Base-by-base conservation (phyloP, 2,888 invertebrate genomes). In the Quadriops clusia region DNA sequence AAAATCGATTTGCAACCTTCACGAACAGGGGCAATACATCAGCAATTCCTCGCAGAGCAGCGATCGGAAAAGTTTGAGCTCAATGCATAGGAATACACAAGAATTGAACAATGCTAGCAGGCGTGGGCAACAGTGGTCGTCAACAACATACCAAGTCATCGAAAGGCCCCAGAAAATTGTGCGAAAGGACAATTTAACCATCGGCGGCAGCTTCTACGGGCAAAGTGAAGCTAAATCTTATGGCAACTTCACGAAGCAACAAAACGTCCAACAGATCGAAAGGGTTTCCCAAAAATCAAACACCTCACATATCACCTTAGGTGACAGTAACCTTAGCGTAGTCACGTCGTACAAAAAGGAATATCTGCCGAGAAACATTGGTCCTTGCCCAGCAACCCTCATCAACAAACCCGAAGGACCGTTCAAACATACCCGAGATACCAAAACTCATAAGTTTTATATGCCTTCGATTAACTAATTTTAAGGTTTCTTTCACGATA, bases 401-500 rank as follows among this genome's bases (percentile, higher is more conserved):
- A 69, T 86, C 31, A 80, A 85, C 49, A 68, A 76, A 20, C 74
- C 79, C 33, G 70, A 72, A 39, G 76, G 82, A 33, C 81, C 81
- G 10, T 87, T 78, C 60, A 82, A 82, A 58, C 85, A 86, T 50
- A 84, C 84, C 14, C 70, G 85, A 39, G 83, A 87, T 56, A 82
- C 86, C 7, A 79, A 77, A 44, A 77, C 82, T 51, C 86, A 87
- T 59, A 84, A 82, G 56, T 86, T 84, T 57, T 87, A 84, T 55
- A 70, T 81, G 53, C 70, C 79, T n/a, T n/a, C n/a, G n/a, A n/a
- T n/a, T n/a, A n/a, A n/a, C n/a, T n/a, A n/a, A n/a, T n/a, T n/a
- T n/a, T n/a, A n/a, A n/a, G n/a, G n/a, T n/a, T n/a, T n/a, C n/a
- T n/a, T n/a, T n/a, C n/a, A n/a, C n/a, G n/a, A n/a, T n/a, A n/a